A percentile compares a stretch with the other conserved stretches of the same genome.
Conservation (phyloP, 2,888 invertebrate species). For the Alentia gelatinosa region DNA sequence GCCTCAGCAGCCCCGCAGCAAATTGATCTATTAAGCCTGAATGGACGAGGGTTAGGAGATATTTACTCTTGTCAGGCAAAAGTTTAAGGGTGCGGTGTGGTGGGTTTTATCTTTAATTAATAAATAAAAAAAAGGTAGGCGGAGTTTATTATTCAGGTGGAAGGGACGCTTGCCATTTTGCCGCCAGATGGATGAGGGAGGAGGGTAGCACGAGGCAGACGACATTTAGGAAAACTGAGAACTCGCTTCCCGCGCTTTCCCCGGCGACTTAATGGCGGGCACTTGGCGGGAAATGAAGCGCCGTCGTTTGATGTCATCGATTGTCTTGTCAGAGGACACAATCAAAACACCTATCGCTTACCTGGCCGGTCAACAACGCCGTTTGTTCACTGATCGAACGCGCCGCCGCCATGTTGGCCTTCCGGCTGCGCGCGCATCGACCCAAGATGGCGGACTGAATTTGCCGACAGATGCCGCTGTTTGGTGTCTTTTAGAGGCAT, state of each 20-base stretch:
- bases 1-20: neutral
- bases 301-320: neutral
- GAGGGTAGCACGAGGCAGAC: neutral
- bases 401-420: conserved; percentile 12
- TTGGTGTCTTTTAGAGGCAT: neutral
- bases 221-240: neutral
- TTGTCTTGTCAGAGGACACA: conserved; percentile 3
- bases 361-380: neutral
- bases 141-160: conserved; percentile 1
- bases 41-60: conserved; percentile 8
- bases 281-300: conserved; percentile 6
- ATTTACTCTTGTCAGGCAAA: conserved; percentile 16
- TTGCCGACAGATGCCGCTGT: neutral
- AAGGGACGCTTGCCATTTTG: neutral
- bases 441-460: neutral
- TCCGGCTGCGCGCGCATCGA: neutral
- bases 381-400: conserved; percentile 8
- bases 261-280: neutral
- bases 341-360: conserved; percentile 29
- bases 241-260: neutral
- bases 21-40: conserved; percentile 12
- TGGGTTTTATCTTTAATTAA: neutral
- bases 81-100: neutral
- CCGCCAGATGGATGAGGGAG: neutral
- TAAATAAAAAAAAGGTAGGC: too few species aligned